These are phyloP conservation scores for Pseudoatta argentina DNA, from an alignment of 1,140 invertebrate species.

Conservation along the genomic window DNA sequence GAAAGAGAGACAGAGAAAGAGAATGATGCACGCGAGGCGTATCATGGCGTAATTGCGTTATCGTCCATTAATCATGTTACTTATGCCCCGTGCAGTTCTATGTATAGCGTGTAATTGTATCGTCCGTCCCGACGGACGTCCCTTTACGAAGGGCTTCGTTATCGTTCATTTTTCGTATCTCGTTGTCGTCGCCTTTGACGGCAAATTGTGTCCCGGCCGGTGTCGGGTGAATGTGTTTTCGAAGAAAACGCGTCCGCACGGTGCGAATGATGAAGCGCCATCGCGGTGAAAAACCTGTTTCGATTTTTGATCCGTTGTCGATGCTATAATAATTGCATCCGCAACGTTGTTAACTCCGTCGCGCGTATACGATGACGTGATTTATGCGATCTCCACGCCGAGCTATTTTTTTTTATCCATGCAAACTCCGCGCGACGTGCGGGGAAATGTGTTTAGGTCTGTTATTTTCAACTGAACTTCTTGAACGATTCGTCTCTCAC, in stretches of 20 bases:
- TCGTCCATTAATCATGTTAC: slow-evolving; percentile 80
- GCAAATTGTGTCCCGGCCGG: slow-evolving; percentile 21
- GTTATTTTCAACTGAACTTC: too few species aligned
- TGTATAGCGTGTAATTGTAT: slow-evolving; percentile 77
- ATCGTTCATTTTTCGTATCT: slow-evolving; percentile 45
- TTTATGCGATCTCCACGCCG: slow-evolving; percentile 42
- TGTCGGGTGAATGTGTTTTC: slow-evolving; percentile 36
- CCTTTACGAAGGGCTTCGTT: slow-evolving; percentile 63
- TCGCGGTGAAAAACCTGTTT: slow-evolving; percentile 36
- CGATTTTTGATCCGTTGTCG: slow-evolving; percentile 43
- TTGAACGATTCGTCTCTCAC: too few species aligned
- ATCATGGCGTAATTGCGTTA: slow-evolving; percentile 78
- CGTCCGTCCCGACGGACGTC: slow-evolving; percentile 52
- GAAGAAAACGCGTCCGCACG: slow-evolving; percentile 23
- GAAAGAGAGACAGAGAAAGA: slow-evolving; percentile 23
- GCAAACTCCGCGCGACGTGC: not conserved
- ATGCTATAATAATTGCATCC: slow-evolving; percentile 61
- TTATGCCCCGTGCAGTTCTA: slow-evolving; percentile 68
- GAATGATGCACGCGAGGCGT: slow-evolving; percentile 68
- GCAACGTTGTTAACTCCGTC: slow-evolving; percentile 50
- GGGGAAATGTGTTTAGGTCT: not conserved
- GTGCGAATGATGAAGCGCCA: slow-evolving; percentile 29
- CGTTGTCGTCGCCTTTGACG: slow-evolving; percentile 37
- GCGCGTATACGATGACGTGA: slow-evolving; percentile 26
- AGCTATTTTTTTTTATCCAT: not conserved